These are phyloP conservation scores for Lasioglossum baleicum DNA, from an alignment of 1,140 invertebrate species.

Conservation along the genomic window DNA sequence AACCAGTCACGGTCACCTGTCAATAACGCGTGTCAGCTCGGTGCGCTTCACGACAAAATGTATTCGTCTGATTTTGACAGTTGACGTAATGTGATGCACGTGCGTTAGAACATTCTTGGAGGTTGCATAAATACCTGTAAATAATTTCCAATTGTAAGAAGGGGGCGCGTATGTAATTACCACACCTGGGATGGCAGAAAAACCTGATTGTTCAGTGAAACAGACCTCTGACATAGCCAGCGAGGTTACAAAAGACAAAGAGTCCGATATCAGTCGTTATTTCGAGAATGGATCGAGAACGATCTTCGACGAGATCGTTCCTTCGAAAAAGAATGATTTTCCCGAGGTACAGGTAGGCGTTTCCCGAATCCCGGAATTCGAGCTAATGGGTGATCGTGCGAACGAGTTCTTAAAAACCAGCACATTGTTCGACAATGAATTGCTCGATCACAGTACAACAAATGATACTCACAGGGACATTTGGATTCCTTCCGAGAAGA, in stretches of 20 bases:
- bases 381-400: conserved; percentile 48
- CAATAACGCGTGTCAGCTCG: no score
- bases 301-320: conserved; percentile 77
- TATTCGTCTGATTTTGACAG: conserved; percentile 18
- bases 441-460: conserved; percentile 34
- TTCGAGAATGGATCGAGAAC: conserved; percentile 73
- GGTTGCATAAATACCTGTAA: neutral
- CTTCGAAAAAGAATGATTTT: conserved; percentile 63
- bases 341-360: conserved; percentile 46
- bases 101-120: neutral
- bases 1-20: no score
- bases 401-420: conserved; percentile 50
- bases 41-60: neutral
- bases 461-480: conserved; percentile 72
- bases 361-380: conserved; percentile 52
- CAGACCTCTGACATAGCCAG: neutral
- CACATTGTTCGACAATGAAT: conserved; percentile 36
- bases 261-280: conserved; percentile 67
- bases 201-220: neutral
- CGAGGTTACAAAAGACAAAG: conserved; percentile 37
- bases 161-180: neutral
- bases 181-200: conserved; percentile 17
- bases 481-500: conserved; percentile 78
- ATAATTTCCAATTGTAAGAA: neutral
- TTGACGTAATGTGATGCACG: neutral